Evolutionary conservation across 2,888 invertebrate species (phyloP), one percentile per base, ranked within the genome.

Genomic region (Ormyrus thymus): DNA sequence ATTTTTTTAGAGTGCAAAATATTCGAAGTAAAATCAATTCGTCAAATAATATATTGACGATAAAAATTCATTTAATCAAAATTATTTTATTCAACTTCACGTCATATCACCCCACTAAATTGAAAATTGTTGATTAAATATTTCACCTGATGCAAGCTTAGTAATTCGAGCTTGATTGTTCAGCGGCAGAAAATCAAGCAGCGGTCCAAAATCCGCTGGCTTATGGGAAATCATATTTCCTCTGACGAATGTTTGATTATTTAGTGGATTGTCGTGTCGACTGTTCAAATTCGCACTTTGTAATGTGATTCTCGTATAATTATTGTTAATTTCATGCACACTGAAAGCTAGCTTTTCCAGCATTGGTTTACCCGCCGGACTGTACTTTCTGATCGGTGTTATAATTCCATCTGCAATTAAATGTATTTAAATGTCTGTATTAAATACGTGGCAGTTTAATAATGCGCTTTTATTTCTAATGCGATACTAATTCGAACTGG

Each of bases 381-480:
- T 79, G 9, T 8, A 7, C 43, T 50, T 51, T 66, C n/a, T 55
- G 13, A 53, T 53, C 11, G 76, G 46, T 46, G 45, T 70, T 7
- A 77, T 29, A 7, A 46, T 48, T 62, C 75, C 81, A 1, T 73
- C 74, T 81, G 71, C n/a, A 15, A 68, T 48, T n/a, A 58, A 29
- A 29, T 29, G 29, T 29, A 29, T 29, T 29, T 29, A 29, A 29
- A 29, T 29, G 1, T 29, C 0, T 2, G 0, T 3, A 29, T 3
- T 29, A 29, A 29, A 29, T 29, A 29, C 29, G 29, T 1, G 29
- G 29, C 29, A 2, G 1, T 29, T 29, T 29, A 29, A 29, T 29
- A 29, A 29, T 29, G 1, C 3, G 2, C 2, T 29, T 29, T 29
- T 29, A 29, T 29, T 29, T 29, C 29, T 1, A 29, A 29, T n/a